These are phyloP conservation scores for Notodonta ziczac DNA, from an alignment of 2,888 invertebrate species.

Conservation along the genomic window DNA sequence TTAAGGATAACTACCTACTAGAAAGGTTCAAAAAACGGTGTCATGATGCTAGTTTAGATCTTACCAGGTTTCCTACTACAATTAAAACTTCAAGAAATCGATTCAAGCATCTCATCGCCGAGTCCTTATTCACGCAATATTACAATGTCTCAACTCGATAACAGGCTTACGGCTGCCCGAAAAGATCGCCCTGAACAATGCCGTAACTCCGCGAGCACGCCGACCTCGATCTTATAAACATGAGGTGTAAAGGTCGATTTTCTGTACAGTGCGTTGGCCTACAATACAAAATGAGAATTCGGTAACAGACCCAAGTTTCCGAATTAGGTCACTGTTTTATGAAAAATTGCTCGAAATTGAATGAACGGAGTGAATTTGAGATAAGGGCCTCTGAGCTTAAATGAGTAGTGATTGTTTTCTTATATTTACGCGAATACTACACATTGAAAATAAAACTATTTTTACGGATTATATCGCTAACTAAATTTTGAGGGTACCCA, in stretches of 20 bases:
- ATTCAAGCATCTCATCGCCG: no score
- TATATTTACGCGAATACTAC: no score
- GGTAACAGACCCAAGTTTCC: constrained; percentile 53
- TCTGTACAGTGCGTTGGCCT: constrained; percentile 36
- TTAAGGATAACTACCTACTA: no score
- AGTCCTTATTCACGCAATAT: constrained; percentile 1
- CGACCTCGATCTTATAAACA: constrained; percentile 37
- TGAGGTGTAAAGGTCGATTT: constrained; percentile 36
- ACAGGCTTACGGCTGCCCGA: constrained; percentile 26
- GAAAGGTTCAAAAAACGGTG: no score
- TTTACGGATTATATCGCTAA: no score
- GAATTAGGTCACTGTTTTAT: constrained; percentile 63
- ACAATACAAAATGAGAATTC: constrained; percentile 61
- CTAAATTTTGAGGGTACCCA: no score
- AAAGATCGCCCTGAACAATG: constrained; percentile 47
- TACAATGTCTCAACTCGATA: constrained; percentile 31
- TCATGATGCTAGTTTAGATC: no score
- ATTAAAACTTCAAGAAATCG: no score
- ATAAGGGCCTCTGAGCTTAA: constrained; percentile 7
- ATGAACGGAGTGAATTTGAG: constrained; percentile 20
- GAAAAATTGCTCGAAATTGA: constrained; percentile 40
- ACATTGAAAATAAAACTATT: no score
- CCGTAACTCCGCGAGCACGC: constrained; percentile 30
- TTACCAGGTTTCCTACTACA: no score
- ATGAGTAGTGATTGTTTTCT: background rate